Base-by-base conservation (phyloP, 2,113 vertebrate genomes). In the Anarrhichthys ocellatus region DNA sequence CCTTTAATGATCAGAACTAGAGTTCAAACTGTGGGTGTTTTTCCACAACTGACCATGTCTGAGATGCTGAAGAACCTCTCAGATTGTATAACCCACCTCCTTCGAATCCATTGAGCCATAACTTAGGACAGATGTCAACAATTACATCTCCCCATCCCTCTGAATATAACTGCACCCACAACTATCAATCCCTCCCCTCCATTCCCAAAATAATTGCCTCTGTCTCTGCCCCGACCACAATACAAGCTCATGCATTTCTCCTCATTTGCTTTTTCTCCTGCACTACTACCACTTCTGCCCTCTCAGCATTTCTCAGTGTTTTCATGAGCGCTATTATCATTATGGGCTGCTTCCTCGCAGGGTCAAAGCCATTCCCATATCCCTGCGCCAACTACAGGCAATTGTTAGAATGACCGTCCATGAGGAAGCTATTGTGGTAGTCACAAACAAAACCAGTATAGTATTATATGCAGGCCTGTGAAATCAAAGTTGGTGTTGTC, bases 41-140 rank as follows among this genome's bases (percentile, higher is more conserved):
- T 48, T 48, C 17, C 15, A 48, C 46, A 48, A 48, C 17, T 48
- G 46, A 48, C 46, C 46, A 48, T 7, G 46, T 18, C 46, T 48
- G 15, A 18, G 18, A 48, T 48, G 46, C 17, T 20, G 46, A 48
- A 48, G 46, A 59, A 52, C 36, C 67, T 71, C 77, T 76, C 62
- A 75, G 50, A 58, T 17, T 76, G 59, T 76, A 54, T 83, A 74
- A 71, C 75, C 59, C 79, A 79, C 65, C 77, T 81, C 86, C 64
- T 58, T 40, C 46, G 36, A 65, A 62, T 79, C 76, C 27, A 2
- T 72, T 71, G 36, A 76, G 64, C 71, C 40, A 22, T 85, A 91
- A 92, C 81, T 87, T 75, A 78, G 76, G 86, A 93, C 94, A 95
- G 88, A 94, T 94, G 93, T 94, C 87, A 91, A 86, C 87, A 83